A percentile compares a stretch with the other conserved stretches of the same genome.
phyloP scores from a whole-genome alignment of 1,140 invertebrate species.

The Nixonia krombeini region DNA sequence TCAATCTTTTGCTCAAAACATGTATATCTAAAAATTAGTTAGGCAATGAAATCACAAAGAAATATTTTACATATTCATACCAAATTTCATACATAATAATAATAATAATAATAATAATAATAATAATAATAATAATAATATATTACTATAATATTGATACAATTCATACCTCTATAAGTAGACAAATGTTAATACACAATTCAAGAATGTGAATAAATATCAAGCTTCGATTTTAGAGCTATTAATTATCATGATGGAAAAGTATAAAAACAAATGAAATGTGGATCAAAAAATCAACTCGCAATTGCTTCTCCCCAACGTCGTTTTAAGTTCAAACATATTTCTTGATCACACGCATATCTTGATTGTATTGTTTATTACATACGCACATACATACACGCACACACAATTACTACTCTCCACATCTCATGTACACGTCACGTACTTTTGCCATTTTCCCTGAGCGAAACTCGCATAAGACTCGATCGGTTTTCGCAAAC shows the following conservation, averaged over 20 bases:
- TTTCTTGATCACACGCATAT: slow-evolving; percentile 12
- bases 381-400: too few species aligned
- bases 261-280: slow-evolving; percentile 39
- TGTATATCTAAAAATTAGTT: too few species aligned
- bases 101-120: too few species aligned
- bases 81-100: too few species aligned
- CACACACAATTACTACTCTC: slow-evolving; percentile 1
- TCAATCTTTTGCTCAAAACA: too few species aligned
- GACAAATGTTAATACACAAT: too few species aligned
- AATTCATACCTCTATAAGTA: too few species aligned
- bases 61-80: too few species aligned
- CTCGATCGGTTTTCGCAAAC: not conserved
- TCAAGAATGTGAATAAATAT: too few species aligned
- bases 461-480: not conserved
- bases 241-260: slow-evolving; percentile 15
- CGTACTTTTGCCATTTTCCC: not conserved
- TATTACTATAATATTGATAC: too few species aligned
- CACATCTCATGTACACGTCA: not conserved
- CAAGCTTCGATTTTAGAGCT: not conserved
- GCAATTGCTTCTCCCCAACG: not conserved
- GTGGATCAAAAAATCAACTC: slow-evolving; percentile 10
- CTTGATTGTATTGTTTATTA: slow-evolving; percentile 15
- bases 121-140: too few species aligned
- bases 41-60: too few species aligned
- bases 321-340: slow-evolving; percentile 8